Evolutionary conservation across 2,113 vertebrate species (phyloP).

Genomic region (Myrmophylax atrothorax): DNA sequence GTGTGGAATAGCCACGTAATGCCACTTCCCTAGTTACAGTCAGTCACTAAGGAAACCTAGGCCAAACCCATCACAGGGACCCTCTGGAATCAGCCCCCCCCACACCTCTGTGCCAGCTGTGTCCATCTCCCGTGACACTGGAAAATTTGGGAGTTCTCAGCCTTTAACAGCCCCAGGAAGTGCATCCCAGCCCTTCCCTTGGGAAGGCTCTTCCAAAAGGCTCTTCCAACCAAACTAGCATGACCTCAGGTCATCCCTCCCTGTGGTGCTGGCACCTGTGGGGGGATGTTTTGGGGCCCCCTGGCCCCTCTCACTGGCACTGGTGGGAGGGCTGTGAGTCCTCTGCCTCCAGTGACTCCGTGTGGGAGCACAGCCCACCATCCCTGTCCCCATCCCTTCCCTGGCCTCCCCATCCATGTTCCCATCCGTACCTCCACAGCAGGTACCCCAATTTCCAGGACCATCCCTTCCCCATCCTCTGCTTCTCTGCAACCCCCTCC

Average conservation of each 20-base stretch:
- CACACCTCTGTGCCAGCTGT: neutral
- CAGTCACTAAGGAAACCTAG: no score
- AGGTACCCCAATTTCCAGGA: neutral
- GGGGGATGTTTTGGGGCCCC: neutral
- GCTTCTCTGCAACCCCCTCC: neutral
- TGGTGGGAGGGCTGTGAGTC: neutral
- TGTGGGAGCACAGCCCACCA: neutral
- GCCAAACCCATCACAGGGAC: no score
- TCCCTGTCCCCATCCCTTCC: neutral
- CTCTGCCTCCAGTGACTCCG: neutral
- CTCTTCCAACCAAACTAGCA: neutral
- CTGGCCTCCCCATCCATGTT: neutral
- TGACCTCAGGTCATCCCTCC: neutral
- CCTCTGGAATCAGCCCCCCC: neutral
- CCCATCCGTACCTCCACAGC: neutral
- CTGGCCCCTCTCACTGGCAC: neutral
- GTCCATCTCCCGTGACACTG: neutral
- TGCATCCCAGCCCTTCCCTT: neutral
- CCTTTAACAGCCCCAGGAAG: neutral
- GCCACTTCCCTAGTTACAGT: no score
- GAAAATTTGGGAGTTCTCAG: neutral
- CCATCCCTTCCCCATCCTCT: neutral
- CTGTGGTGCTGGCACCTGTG: neutral
- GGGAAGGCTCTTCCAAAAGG: neutral
- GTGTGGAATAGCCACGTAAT: no score